A percentile compares a stretch with the other conserved stretches of the same genome.
phyloP scores from a whole-genome alignment of 2,888 invertebrate genomes.

The Acholoe squamosa region DNA sequence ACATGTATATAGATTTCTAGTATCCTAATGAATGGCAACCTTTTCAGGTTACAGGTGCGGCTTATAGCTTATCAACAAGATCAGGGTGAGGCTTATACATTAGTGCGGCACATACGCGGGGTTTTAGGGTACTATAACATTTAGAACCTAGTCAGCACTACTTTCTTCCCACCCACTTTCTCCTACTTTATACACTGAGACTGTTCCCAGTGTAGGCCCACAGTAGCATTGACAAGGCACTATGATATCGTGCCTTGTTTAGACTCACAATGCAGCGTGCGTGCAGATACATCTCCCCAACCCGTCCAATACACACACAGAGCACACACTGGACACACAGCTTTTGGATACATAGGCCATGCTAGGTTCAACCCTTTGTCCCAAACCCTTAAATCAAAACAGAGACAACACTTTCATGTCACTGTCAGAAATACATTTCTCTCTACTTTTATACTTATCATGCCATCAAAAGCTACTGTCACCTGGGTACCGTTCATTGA shows the following conservation, averaged over 20 bases:
- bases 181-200: neutral
- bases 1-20: too few species aligned
- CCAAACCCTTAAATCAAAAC: slow-evolving; percentile 15
- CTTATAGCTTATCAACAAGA: too few species aligned
- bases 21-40: too few species aligned
- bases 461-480: slow-evolving; percentile 5
- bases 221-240: neutral
- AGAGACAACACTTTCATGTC: neutral
- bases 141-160: too few species aligned
- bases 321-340: neutral
- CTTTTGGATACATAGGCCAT: neutral
- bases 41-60: too few species aligned
- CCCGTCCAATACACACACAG: neutral
- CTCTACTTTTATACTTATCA: slow-evolving; percentile 10
- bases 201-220: neutral
- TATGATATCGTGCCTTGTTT: neutral
- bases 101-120: too few species aligned
- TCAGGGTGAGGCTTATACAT: too few species aligned
- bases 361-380: neutral
- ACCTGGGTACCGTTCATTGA: neutral
- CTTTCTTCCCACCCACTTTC: too few species aligned
- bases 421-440: neutral
- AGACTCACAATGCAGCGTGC: neutral
- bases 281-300: neutral
- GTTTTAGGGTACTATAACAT: too few species aligned